phyloP scores from a whole-genome alignment of 2,113 vertebrate genomes.

The Paradisaea rubra region DNA sequence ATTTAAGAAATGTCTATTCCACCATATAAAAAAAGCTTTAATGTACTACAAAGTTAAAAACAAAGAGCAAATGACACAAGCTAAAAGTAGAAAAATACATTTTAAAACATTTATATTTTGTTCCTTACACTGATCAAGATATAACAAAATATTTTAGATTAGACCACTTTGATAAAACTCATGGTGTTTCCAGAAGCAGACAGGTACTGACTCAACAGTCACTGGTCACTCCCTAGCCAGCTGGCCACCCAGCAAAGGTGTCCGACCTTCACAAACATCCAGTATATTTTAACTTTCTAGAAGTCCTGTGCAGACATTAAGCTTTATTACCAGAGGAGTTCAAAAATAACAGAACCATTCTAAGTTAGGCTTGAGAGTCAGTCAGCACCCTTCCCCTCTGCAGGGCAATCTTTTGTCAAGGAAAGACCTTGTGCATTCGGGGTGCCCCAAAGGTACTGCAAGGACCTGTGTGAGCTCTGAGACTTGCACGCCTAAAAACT shows the following conservation, averaged over 20 bases:
- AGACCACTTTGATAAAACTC: constrained; percentile 11
- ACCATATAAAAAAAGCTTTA: constrained; percentile 71
- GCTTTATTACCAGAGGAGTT: not conserved
- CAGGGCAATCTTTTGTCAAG: not conserved
- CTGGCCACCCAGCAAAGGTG: not conserved
- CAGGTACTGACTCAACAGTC: not conserved
- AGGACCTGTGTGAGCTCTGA: not conserved
- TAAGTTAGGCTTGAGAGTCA: not conserved
- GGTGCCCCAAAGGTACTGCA: not conserved
- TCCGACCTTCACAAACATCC: not conserved
- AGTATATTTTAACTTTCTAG: not conserved
- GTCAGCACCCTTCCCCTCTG: not conserved
- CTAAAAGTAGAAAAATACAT: constrained; percentile 72
- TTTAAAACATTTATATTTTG: constrained; percentile 40
- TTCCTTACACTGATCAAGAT: constrained; percentile 52
- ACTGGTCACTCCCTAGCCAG: not conserved
- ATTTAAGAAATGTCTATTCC: constrained; percentile 65
- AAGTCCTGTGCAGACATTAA: not conserved
- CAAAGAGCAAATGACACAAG: constrained; percentile 61
- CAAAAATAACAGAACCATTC: not conserved
- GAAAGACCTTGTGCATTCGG: not conserved
- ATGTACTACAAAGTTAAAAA: constrained; percentile 64
- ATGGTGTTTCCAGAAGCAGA: constrained; percentile 46
- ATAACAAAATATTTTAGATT: constrained; percentile 48
- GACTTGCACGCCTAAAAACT: not conserved